Conservation (phyloP, 2,797 vertebrate genomes). For the Meda fulgida region DNA sequence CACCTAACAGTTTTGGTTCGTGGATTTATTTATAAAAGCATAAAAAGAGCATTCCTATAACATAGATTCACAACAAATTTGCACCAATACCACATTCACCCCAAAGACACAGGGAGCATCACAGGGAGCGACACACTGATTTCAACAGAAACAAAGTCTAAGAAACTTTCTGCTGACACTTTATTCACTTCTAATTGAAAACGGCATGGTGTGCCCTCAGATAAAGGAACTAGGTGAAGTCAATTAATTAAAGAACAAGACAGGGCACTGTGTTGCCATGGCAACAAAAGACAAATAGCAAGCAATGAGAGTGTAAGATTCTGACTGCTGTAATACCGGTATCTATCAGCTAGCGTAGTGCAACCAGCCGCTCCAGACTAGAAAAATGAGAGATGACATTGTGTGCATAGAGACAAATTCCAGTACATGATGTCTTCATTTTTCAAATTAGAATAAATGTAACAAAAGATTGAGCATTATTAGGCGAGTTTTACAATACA, state of each 20-base stretch:
- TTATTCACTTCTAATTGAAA: constrained; percentile 48
- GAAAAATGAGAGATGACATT: not conserved
- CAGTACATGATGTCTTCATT: not conserved
- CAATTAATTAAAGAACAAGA: constrained; percentile 40
- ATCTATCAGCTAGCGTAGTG: not conserved
- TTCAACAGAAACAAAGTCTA: constrained; percentile 11
- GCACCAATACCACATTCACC: not conserved
- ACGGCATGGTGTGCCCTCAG: constrained; percentile 34
- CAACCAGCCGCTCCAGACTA: not conserved
- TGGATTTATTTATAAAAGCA: not conserved
- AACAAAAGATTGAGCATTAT: not conserved
- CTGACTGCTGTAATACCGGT: not conserved
- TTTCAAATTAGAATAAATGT: not conserved
- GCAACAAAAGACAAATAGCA: constrained; percentile 51
- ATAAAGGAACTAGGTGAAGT: constrained; percentile 26
- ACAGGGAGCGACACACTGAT: not conserved
- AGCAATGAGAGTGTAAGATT: not conserved
- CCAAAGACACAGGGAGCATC: constrained; percentile 3
- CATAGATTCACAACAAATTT: not conserved
- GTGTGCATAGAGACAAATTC: not conserved
- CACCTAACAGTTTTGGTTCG: not conserved
- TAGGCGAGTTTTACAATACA: not conserved
- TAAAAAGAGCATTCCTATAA: not conserved
- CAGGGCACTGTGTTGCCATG: constrained; percentile 48
- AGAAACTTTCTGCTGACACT: constrained; percentile 31